A percentile compares a stretch with the other conserved stretches of the same genome.
Evolutionary conservation across 2,888 invertebrate genomes (phyloP).

Genomic region (Chirona hameri): DNA sequence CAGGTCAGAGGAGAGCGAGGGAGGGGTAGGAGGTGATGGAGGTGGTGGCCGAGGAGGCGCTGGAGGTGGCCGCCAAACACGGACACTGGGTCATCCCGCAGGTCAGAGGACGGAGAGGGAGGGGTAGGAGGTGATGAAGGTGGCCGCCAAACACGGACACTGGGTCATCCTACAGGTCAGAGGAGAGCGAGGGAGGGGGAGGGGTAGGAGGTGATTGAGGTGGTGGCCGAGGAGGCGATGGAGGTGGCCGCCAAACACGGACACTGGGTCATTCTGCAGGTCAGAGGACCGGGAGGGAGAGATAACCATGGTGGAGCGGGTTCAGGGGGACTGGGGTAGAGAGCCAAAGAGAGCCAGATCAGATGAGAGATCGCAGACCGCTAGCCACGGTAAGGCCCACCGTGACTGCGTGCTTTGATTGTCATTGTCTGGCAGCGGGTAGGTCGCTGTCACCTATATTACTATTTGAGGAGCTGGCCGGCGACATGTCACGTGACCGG

Average conservation of each 20-base stretch:
- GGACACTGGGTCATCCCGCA: constrained; percentile 88
- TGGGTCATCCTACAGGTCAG: constrained; percentile 86
- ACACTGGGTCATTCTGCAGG: constrained; percentile 79
- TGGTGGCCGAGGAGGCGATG: constrained; percentile 90
- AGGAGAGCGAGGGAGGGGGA: background rate
- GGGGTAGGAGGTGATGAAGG: constrained; percentile 42
- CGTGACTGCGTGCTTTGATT: too few species aligned
- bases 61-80: constrained; percentile 76
- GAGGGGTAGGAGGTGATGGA: constrained; percentile 52
- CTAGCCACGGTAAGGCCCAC: too few species aligned
- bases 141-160: constrained; percentile 78
- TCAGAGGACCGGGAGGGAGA: too few species aligned
- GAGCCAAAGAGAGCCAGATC: too few species aligned
- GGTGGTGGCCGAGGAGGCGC: constrained; percentile 85
- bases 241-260: constrained; percentile 78
- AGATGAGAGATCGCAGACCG: too few species aligned
- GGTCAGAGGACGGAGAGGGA: too few species aligned
- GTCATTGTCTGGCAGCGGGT: too few species aligned
- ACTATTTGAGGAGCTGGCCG: too few species aligned
- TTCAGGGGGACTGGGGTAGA: too few species aligned
- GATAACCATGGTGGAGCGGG: too few species aligned
- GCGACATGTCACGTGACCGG: too few species aligned
- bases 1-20: constrained; percentile 55
- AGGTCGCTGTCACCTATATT: too few species aligned
- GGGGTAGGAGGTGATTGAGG: constrained; percentile 53